A percentile compares a stretch with the other conserved stretches of the same genome.
Conservation (phyloP, 2,888 invertebrate genomes). For the Hyles lineata region DNA sequence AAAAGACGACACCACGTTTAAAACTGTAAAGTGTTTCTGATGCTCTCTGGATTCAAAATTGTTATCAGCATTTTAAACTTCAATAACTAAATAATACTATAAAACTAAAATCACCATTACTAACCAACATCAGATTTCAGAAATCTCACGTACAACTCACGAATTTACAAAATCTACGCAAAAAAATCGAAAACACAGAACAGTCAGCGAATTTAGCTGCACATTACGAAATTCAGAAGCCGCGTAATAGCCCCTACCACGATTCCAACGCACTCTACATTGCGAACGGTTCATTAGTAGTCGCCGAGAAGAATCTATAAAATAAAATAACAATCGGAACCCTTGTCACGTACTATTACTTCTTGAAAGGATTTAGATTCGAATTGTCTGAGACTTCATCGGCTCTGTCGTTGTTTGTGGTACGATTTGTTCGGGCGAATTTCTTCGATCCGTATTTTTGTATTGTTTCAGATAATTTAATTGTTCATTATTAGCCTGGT, state of each 20-base stretch:
- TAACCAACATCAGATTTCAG: too few relatives aligned
- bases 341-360: slow-evolving; percentile 28
- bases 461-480: not conserved
- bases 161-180: not conserved
- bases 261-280: slow-evolving; percentile 25
- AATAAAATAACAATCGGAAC: slow-evolving; percentile 27
- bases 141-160: not conserved
- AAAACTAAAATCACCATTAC: too few relatives aligned
- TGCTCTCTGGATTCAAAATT: not conserved
- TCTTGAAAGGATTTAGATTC: slow-evolving; percentile 30
- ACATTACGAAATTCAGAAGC: slow-evolving; percentile 27
- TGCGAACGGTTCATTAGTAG: slow-evolving; percentile 28
- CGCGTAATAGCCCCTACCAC: slow-evolving; percentile 23
- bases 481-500: not conserved
- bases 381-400: slow-evolving; percentile 27
- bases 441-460: slow-evolving; percentile 8
- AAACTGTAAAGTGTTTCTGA: too few relatives aligned
- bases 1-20: too few relatives aligned
- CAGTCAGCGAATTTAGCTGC: slow-evolving; percentile 6
- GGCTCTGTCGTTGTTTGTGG: slow-evolving; percentile 19
- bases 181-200: not conserved
- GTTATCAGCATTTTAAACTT: not conserved
- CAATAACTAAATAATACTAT: too few relatives aligned
- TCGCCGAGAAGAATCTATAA: slow-evolving; percentile 29
- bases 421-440: slow-evolving; percentile 24